Conservation (phyloP, 2,797 vertebrate genomes). For the Cheracebus regulus region DNA sequence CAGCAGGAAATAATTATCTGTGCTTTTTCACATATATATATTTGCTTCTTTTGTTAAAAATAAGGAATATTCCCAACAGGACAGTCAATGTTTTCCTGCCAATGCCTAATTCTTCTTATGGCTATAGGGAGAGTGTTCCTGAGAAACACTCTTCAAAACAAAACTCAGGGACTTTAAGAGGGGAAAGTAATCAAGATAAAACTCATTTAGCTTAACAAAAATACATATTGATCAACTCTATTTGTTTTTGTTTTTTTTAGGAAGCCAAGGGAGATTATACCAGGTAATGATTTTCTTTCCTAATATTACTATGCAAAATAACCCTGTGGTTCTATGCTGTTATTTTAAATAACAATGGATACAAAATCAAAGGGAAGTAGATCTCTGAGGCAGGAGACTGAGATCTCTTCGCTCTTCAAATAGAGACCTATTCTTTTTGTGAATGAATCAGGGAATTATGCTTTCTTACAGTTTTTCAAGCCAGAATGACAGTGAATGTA, state of each 20-base stretch:
- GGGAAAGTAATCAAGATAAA: neutral
- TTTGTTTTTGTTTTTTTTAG: slow-evolving; percentile 85
- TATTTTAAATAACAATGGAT: slow-evolving; percentile 78
- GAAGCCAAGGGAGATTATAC: slow-evolving; percentile 95
- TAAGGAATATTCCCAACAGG: neutral
- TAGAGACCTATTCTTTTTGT: slow-evolving; percentile 78
- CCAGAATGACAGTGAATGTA: neutral
- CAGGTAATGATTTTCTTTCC: slow-evolving; percentile 86
- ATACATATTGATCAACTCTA: slow-evolving; percentile 62
- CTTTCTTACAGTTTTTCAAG: slow-evolving; percentile 41
- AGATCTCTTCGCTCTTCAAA: slow-evolving; percentile 61
- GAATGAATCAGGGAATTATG: slow-evolving; percentile 66
- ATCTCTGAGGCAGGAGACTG: slow-evolving; percentile 13
- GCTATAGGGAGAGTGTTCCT: neutral
- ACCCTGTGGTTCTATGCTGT: slow-evolving; percentile 66
- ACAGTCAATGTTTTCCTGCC: neutral
- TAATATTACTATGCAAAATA: slow-evolving; percentile 69
- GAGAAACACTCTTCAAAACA: neutral
- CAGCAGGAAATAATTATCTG: neutral
- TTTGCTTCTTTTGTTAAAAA: neutral
- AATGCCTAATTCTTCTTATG: neutral
- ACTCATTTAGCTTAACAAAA: slow-evolving; percentile 1
- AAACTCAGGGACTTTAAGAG: neutral
- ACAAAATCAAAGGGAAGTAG: slow-evolving; percentile 51
- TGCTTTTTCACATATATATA: neutral